Percentiles rank a stretch among this genome's conserved stretches.
phyloP scores from a whole-genome alignment of 1,140 invertebrate species.

The Hetaerina americana region DNA sequence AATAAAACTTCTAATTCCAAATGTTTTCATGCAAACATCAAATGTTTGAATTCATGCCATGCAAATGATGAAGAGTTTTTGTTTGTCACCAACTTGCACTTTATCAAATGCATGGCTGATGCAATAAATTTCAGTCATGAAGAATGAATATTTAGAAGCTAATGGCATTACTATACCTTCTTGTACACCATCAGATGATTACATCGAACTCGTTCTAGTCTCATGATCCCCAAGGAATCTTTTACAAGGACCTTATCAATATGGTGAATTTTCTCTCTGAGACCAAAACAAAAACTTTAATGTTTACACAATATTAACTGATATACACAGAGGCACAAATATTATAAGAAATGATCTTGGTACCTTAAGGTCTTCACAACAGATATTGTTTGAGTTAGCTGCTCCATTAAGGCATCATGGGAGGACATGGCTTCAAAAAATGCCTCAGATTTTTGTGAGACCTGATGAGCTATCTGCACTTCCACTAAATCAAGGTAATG shows the following conservation, averaged over 20 bases:
- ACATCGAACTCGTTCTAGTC: constrained; percentile 29
- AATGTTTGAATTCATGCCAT: too few species aligned
- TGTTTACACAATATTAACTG: not conserved
- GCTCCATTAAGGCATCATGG: constrained; percentile 83
- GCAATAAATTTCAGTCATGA: too few species aligned
- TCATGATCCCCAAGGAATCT: constrained; percentile 63
- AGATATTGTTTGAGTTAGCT: constrained; percentile 67
- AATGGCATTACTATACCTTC: too few species aligned
- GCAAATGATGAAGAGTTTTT: too few species aligned
- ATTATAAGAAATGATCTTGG: constrained; percentile 26
- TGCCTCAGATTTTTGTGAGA: constrained; percentile 87
- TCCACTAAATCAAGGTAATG: constrained; percentile 93
- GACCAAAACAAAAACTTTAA: constrained; percentile 14
- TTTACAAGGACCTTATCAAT: constrained; percentile 68
- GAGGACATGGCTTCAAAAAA: constrained; percentile 97
- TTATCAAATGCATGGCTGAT: too few species aligned
- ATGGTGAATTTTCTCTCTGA: constrained; percentile 38
- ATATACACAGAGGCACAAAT: not conserved
- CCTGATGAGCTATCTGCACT: constrained; percentile 88
- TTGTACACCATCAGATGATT: constrained; percentile 36
- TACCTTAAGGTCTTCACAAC: constrained; percentile 62
- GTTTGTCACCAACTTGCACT: too few species aligned
- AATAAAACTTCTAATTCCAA: too few species aligned
- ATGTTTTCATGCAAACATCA: too few species aligned
- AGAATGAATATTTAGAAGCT: too few species aligned